phyloP scores from a whole-genome alignment of 1,140 invertebrate genomes.

The Drosophila santomea region DNA sequence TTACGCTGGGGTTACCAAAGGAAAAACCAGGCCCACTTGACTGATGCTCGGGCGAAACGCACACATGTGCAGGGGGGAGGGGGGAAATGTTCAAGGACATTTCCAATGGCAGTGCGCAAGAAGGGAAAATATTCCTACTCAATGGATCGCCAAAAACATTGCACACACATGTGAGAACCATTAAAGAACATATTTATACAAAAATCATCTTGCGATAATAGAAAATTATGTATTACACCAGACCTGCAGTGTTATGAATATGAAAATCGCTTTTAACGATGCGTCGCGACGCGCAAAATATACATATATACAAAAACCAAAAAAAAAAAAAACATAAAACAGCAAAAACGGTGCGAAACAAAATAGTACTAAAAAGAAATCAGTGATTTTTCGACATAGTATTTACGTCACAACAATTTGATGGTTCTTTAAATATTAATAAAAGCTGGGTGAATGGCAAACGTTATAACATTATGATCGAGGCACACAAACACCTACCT shows the following conservation, averaged over 20 bases:
- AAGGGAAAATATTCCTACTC: conserved; percentile 31
- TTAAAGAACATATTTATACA: conserved; percentile 54
- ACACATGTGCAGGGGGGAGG: conserved; percentile 5
- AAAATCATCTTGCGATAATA: conserved; percentile 23
- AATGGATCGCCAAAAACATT: conserved; percentile 25
- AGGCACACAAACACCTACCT: conserved; percentile 35
- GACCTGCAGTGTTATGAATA: conserved; percentile 69
- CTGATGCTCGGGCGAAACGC: conserved; percentile 36
- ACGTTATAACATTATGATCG: conserved; percentile 1
- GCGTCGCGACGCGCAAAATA: conserved; percentile 49
- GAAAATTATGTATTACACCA: conserved; percentile 37
- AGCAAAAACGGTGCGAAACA: background rate
- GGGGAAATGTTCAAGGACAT: conserved; percentile 66
- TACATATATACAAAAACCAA: conserved; percentile 17
- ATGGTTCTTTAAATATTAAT: conserved; percentile 78
- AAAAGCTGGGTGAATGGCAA: conserved; percentile 20
- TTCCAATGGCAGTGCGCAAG: conserved; percentile 59
- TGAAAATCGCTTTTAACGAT: conserved; percentile 72
- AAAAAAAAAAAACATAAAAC: background rate
- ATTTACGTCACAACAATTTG: conserved; percentile 78
- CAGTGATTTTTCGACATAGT: conserved; percentile 9
- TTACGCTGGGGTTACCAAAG: conserved; percentile 11
- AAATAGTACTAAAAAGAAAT: too few relatives aligned
- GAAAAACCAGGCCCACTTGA: conserved; percentile 56
- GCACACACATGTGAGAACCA: conserved; percentile 57